Percentiles rank a stretch among this genome's conserved stretches.
Evolutionary conservation across 2,113 vertebrate species (phyloP).

Genomic region (Bettongia penicillata): DNA sequence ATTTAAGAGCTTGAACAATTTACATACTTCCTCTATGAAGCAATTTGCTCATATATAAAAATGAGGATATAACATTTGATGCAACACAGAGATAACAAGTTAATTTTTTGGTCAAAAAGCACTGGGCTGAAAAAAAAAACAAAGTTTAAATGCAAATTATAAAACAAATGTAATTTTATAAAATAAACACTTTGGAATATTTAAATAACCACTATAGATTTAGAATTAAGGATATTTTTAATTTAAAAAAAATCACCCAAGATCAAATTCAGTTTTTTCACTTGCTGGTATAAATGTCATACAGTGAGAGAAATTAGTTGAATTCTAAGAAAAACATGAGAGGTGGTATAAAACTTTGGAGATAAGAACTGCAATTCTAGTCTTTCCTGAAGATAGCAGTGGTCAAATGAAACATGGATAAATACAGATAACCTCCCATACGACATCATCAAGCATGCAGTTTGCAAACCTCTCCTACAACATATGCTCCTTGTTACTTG

Average conservation of each 20-base stretch:
- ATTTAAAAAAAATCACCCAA: background rate
- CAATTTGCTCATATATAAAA: conserved; percentile 33
- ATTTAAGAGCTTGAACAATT: background rate
- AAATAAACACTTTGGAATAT: conserved; percentile 38
- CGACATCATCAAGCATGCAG: background rate
- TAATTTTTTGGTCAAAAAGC: conserved; percentile 28
- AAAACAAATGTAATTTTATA: conserved; percentile 25
- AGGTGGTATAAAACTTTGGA: background rate
- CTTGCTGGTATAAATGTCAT: conserved; percentile 32
- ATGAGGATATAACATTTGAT: background rate
- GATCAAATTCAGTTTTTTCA: conserved; percentile 21
- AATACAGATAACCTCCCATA: background rate
- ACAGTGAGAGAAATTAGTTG: background rate
- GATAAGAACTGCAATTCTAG: background rate
- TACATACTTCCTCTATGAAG: background rate
- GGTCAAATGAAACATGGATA: background rate
- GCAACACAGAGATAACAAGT: background rate
- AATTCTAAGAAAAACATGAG: too few relatives aligned
- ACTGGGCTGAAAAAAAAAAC: conserved; percentile 32
- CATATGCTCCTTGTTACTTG: background rate
- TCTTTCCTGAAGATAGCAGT: background rate
- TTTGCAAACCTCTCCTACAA: background rate
- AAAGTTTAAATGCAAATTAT: conserved; percentile 47
- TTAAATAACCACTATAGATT: background rate
- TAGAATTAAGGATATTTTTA: conserved; percentile 5